These are phyloP conservation scores for Eudemis profundana DNA, from an alignment of 2,888 invertebrate genomes.

Conservation along the genomic window DNA sequence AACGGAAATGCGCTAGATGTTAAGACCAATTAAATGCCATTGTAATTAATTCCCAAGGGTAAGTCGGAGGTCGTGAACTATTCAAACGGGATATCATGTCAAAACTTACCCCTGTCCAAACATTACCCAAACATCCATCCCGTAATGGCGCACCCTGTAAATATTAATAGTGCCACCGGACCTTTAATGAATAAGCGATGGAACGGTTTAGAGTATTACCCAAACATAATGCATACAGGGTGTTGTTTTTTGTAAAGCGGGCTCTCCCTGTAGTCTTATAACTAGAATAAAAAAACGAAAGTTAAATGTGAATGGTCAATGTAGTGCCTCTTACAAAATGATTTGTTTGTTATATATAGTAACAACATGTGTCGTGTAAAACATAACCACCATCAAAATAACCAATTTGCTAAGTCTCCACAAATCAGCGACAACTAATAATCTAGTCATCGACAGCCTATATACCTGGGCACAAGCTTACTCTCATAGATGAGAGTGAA, in stretches of 20 bases:
- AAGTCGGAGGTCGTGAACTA: constrained; percentile 37
- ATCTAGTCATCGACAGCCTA: too few relatives aligned
- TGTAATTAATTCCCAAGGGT: constrained; percentile 23
- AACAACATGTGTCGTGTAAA: too few relatives aligned
- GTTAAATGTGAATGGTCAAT: too few relatives aligned
- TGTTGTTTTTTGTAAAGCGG: neutral
- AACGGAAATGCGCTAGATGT: neutral
- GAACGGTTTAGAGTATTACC: constrained; percentile 21
- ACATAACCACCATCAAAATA: too few relatives aligned
- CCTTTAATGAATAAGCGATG: constrained; percentile 44
- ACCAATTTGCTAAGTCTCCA: too few relatives aligned
- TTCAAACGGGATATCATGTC: constrained; percentile 42
- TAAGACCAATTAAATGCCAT: constrained; percentile 16
- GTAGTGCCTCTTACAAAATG: too few relatives aligned
- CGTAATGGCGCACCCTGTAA: constrained; percentile 29
- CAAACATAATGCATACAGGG: constrained; percentile 3
- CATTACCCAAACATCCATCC: constrained; percentile 19
- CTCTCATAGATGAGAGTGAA: too few relatives aligned
- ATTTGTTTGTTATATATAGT: too few relatives aligned
- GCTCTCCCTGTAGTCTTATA: too few relatives aligned
- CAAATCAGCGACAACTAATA: too few relatives aligned
- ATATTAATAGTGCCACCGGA: constrained; percentile 40
- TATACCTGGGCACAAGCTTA: too few relatives aligned
- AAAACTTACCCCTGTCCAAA: constrained; percentile 38
- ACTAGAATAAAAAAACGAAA: too few relatives aligned